phyloP scores from a whole-genome alignment of 2,888 invertebrate species.

The Sarcophaga caerulescens region DNA sequence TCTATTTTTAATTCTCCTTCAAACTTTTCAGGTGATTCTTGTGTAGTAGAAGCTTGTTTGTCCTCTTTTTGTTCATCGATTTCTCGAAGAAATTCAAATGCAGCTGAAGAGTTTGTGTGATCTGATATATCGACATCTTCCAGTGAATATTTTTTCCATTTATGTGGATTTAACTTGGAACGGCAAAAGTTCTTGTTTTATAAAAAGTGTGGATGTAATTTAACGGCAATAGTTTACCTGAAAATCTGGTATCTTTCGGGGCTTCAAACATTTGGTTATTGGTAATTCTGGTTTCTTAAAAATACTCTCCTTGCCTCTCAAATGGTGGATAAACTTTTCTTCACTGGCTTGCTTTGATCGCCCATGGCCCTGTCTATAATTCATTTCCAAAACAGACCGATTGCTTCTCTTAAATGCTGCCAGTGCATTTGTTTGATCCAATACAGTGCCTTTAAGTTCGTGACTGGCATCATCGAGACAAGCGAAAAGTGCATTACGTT shows the following conservation, averaged over 20 bases:
- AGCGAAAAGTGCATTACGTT: constrained; percentile 87
- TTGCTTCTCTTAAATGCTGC: constrained; percentile 79
- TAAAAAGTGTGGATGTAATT: not conserved
- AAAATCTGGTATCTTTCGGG: constrained; percentile 81
- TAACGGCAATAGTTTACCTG: constrained; percentile 73
- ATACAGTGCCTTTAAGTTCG: constrained; percentile 80
- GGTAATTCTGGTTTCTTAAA: constrained; percentile 89
- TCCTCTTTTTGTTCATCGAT: constrained; percentile 83
- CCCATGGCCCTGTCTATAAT: constrained; percentile 68
- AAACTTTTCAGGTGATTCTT: constrained; percentile 51
- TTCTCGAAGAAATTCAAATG: constrained; percentile 88
- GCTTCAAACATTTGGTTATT: constrained; percentile 83
- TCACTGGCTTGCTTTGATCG: constrained; percentile 62
- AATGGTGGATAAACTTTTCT: constrained; percentile 72
- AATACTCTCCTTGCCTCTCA: constrained; percentile 86
- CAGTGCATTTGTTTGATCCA: constrained; percentile 76
- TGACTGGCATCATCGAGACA: constrained; percentile 86
- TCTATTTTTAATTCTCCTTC: constrained; percentile 74
- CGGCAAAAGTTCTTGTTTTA: not conserved
- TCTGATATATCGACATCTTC: constrained; percentile 93
- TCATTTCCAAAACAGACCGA: constrained; percentile 73
- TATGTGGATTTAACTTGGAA: constrained; percentile 87
- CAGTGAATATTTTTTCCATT: constrained; percentile 91
- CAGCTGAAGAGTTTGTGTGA: constrained; percentile 88
- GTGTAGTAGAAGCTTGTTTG: not conserved